Conservation (phyloP, 1,140 invertebrate genomes). For the Mercenaria mercenaria region DNA sequence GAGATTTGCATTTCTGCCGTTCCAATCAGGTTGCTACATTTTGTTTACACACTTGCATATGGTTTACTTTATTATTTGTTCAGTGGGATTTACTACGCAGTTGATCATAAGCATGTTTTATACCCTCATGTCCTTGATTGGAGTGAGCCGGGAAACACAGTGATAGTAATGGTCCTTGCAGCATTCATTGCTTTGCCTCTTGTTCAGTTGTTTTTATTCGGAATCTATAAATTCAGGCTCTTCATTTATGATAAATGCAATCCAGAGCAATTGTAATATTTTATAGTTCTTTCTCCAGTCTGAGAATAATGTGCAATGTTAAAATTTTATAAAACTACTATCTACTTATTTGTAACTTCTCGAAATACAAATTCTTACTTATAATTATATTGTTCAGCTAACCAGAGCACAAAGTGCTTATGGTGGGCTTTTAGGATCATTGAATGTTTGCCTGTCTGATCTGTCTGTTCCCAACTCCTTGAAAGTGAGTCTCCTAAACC, state of each 20-base stretch:
- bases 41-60: conserved; percentile 75
- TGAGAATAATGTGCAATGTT: no score
- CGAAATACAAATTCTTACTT: no score
- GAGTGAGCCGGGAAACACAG: conserved; percentile 75
- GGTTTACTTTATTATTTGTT: conserved; percentile 76
- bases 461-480: no score
- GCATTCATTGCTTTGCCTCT: conserved; percentile 77
- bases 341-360: no score
- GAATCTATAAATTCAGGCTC: conserved; percentile 73
- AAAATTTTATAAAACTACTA: no score
- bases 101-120: conserved; percentile 77
- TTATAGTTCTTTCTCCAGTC: no score
- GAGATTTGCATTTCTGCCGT: conserved; percentile 74
- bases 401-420: no score
- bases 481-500: no score
- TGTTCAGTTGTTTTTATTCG: conserved; percentile 75
- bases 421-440: no score
- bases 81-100: conserved; percentile 78
- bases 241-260: conserved; percentile 64
- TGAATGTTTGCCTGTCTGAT: no score
- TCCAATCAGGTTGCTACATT: conserved; percentile 76
- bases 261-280: conserved; percentile 47
- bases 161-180: conserved; percentile 67
- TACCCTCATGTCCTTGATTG: conserved; percentile 80
- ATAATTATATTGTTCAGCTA: no score